Conservation (phyloP, 2,113 vertebrate species). For the Setophaga coronata region DNA sequence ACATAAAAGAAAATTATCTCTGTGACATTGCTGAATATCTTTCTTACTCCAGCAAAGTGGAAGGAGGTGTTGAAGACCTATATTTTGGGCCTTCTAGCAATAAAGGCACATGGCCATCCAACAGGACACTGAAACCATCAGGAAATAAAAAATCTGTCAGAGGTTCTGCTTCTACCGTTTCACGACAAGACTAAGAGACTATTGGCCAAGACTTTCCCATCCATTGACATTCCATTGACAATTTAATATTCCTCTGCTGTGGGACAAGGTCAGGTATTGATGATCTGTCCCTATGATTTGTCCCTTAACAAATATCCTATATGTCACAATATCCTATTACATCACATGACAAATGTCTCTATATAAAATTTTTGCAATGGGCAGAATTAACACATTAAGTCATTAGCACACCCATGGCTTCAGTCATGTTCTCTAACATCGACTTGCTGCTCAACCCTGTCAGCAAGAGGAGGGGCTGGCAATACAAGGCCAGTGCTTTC, state of each 20-base stretch:
- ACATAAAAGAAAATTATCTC: neutral
- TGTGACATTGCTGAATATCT: neutral
- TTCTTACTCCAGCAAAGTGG: neutral
- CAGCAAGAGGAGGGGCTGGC: neutral
- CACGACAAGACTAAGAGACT: neutral
- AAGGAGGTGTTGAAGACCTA: neutral
- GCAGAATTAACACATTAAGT: neutral
- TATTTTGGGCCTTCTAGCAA: neutral
- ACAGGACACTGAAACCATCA: neutral
- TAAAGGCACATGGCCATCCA: neutral
- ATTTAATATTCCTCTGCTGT: neutral
- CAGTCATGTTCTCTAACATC: neutral
- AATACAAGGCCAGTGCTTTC: neutral
- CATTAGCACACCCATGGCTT: neutral
- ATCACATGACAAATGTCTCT: neutral
- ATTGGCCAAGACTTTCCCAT: neutral
- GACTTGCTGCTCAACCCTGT: neutral
- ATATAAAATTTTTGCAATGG: neutral
- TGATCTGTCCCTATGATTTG: neutral
- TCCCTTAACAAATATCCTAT: neutral
- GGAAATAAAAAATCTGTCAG: neutral
- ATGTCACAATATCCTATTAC: neutral
- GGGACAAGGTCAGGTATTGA: neutral
- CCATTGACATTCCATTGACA: neutral
- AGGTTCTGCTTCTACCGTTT: neutral